Evolutionary conservation across 1,140 invertebrate genomes (phyloP).

Genomic region (Anthonomus grandis): DNA sequence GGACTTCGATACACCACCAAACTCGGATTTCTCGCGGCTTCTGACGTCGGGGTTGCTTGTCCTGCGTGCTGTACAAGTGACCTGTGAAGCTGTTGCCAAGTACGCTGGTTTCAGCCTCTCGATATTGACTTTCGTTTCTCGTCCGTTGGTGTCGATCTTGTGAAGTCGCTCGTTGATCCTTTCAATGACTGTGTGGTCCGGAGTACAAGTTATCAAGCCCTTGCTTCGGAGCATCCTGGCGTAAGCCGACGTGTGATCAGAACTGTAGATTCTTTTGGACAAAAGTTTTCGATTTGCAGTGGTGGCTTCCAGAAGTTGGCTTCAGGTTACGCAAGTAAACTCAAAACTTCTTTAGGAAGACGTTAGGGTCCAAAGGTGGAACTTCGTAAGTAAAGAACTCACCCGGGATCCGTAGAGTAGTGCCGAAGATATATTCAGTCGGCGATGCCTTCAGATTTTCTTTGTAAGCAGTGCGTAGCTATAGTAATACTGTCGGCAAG

Average conservation of each 20-base stretch:
- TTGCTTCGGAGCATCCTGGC: not conserved
- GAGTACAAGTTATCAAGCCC: not conserved
- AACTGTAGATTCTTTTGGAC: not conserved
- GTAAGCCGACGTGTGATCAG: not conserved
- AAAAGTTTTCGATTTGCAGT: not conserved
- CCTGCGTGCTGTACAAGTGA: too few species aligned
- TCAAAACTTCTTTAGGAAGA: not conserved
- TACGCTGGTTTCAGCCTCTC: too few species aligned
- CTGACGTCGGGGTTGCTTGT: too few species aligned
- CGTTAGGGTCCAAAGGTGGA: not conserved
- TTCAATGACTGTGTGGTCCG: not conserved
- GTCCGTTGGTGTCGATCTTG: too few species aligned
- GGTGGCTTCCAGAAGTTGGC: not conserved
- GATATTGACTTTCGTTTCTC: too few species aligned
- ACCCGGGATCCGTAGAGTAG: too few species aligned
- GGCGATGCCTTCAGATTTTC: not conserved
- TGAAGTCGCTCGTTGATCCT: too few species aligned
- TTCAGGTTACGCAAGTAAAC: not conserved
- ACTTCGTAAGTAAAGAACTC: not conserved
- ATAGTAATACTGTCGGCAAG: not conserved
- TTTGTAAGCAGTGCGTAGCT: not conserved
- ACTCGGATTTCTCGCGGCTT: too few species aligned
- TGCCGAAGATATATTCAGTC: not conserved
- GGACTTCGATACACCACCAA: too few species aligned
- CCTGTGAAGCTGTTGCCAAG: too few species aligned